Evolutionary conservation across 1,140 invertebrate species (phyloP).

Genomic region (Pogonognathellus flavescens): DNA sequence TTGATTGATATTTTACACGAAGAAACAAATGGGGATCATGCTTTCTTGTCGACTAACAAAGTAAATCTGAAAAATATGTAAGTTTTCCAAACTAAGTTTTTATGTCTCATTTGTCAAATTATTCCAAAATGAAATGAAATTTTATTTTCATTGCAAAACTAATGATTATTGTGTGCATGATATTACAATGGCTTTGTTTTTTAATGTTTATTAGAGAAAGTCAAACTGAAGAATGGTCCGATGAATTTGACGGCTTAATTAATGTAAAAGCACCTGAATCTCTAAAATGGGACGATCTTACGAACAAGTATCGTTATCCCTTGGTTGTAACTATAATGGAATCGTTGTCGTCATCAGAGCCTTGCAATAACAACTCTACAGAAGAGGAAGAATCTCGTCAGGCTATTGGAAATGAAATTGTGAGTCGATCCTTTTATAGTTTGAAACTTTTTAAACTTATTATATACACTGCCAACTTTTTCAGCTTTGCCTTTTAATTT

Average conservation of each 20-base stretch:
- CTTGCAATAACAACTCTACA: not conserved
- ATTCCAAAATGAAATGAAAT: no score
- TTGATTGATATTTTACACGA: conserved; percentile 4
- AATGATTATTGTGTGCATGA: no score
- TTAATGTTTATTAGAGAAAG: no score
- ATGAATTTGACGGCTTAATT: conserved; percentile 19
- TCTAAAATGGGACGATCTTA: conserved; percentile 63
- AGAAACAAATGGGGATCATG: not conserved
- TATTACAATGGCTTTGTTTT: no score
- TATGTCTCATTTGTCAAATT: no score
- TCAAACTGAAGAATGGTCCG: not conserved
- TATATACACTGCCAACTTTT: no score
- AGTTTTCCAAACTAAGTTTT: no score
- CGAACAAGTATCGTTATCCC: conserved; percentile 57
- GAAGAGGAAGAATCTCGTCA: not conserved
- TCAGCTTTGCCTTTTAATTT: no score
- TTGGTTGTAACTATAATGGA: conserved; percentile 38
- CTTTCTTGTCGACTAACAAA: not conserved
- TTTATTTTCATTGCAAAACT: no score
- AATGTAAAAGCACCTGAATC: conserved; percentile 21
- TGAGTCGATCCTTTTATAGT: conserved; percentile 36
- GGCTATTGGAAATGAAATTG: conserved; percentile 37
- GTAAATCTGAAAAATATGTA: no score
- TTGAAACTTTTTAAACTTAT: no score
- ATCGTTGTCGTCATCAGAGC: not conserved